These are phyloP conservation scores for Ormyrus pomaceus DNA, from an alignment of 2,888 invertebrate genomes.

Conservation along the genomic window DNA sequence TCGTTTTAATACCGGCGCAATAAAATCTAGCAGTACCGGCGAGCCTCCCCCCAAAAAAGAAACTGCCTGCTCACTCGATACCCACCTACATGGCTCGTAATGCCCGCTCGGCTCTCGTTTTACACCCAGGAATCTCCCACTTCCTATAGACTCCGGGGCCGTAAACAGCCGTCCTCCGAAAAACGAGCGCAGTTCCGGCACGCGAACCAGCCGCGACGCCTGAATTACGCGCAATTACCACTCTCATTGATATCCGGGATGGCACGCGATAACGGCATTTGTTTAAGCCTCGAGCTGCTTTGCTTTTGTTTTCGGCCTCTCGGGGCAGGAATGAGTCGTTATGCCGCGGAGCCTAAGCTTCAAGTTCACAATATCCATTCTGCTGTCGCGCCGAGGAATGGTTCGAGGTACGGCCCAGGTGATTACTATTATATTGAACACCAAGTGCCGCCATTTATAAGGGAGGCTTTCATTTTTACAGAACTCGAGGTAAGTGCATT, in stretches of 20 bases:
- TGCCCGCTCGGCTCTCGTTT: slow-evolving; percentile 36
- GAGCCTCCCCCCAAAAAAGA: slow-evolving; percentile 7
- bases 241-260: slow-evolving; percentile 14
- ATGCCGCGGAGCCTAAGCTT: too few species aligned
- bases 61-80: background rate
- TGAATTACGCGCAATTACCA: slow-evolving; percentile 63
- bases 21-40: slow-evolving; percentile 34
- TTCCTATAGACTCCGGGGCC: background rate
- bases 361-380: too few species aligned
- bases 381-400: too few species aligned
- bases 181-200: slow-evolving; percentile 20
- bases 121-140: slow-evolving; percentile 1
- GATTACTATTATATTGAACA: too few species aligned
- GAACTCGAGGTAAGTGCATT: too few species aligned
- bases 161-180: background rate
- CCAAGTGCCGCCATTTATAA: too few species aligned
- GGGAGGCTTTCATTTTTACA: too few species aligned
- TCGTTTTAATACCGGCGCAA: slow-evolving; percentile 24
- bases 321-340: too few species aligned
- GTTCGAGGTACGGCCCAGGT: too few species aligned
- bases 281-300: background rate
- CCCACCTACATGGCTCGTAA: slow-evolving; percentile 27
- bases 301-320: too few species aligned
- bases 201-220: slow-evolving; percentile 44
- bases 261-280: slow-evolving; percentile 42